These are phyloP conservation scores for Invenusta paracnida DNA, from an alignment of 2,888 invertebrate genomes.

Conservation along the genomic window DNA sequence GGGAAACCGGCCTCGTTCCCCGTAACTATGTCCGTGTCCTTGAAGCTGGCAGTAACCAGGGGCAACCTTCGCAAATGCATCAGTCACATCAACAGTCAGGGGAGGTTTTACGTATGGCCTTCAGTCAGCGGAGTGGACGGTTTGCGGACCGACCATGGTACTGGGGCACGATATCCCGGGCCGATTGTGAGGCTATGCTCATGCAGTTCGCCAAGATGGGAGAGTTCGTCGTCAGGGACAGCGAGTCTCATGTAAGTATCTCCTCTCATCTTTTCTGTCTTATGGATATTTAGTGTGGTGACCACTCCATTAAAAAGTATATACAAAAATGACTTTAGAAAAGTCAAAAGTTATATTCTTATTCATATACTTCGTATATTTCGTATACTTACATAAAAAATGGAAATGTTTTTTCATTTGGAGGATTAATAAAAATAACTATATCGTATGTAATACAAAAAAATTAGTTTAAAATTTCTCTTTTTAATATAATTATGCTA, in stretches of 20 bases:
- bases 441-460: too few species aligned
- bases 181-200: slow-evolving; percentile 89
- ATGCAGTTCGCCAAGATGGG: slow-evolving; percentile 92
- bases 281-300: too few species aligned
- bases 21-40: slow-evolving; percentile 62
- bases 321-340: too few species aligned
- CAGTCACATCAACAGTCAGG: background rate
- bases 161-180: slow-evolving; percentile 87
- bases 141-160: slow-evolving; percentile 73
- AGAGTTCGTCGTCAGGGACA: slow-evolving; percentile 95
- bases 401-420: too few species aligned
- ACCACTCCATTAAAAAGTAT: too few species aligned
- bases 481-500: too few species aligned
- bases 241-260: slow-evolving; percentile 90
- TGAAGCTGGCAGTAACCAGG: background rate
- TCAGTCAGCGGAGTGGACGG: background rate
- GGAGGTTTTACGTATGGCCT: background rate
- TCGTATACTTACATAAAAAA: too few species aligned
- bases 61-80: background rate
- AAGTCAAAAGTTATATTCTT: too few species aligned
- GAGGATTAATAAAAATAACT: too few species aligned
- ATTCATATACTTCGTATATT: too few species aligned
- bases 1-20: slow-evolving; percentile 88
- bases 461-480: too few species aligned
- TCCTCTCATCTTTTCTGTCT: too few species aligned